Evolutionary conservation across 2,888 invertebrate genomes (phyloP), one percentile per base, ranked within the genome.

Genomic region (Machimus atricapillus): DNA sequence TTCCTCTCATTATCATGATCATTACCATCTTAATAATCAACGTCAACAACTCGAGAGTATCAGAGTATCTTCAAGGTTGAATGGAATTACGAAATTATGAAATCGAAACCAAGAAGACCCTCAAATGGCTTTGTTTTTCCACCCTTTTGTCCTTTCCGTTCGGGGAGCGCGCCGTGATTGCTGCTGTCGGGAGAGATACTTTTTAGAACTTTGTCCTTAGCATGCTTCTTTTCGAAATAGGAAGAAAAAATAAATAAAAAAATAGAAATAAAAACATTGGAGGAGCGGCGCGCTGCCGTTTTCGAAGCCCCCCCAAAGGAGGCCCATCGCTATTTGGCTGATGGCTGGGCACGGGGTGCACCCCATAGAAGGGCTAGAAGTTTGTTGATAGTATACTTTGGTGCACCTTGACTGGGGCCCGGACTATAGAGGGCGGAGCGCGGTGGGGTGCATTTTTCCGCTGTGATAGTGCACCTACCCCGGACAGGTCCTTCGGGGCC

Each of bases 1-100:
- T 74, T 85, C 74, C 76, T 76, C 78, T 86, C 86, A 86, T 86
- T 86, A 86, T 79, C 86, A 86, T 86, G 78, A 79, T 86, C 86
- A 86, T 86, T 86, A 86, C 66, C 78, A 86, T 74, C 73, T 58
- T 83, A 83, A 83, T 83, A 83, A 73, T 66, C 83, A 73, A 83
- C 83, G 83, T 66, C 83, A 66, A 40, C 73, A 56, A 81, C 58
- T 81, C n/a, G 27, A 16, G 16, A 46, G 43, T 46, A 46, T 46
- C 43, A 14, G 40, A 34, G 31, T 37, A 46, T 85, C 85, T 43
- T 74, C 85, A 85, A 74, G 83, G 83, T 83, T 73, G 83, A 40
- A 40, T 66, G 83, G 66, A 66, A 73, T 83, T 37, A 83, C 52
- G 66, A 66, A 66, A 66, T 66, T 66, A 66, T 66, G 66, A 66